Evolutionary conservation across 1,140 invertebrate species (phyloP), one percentile per base, ranked within the genome.

Genomic region (Steinernema feltiae): DNA sequence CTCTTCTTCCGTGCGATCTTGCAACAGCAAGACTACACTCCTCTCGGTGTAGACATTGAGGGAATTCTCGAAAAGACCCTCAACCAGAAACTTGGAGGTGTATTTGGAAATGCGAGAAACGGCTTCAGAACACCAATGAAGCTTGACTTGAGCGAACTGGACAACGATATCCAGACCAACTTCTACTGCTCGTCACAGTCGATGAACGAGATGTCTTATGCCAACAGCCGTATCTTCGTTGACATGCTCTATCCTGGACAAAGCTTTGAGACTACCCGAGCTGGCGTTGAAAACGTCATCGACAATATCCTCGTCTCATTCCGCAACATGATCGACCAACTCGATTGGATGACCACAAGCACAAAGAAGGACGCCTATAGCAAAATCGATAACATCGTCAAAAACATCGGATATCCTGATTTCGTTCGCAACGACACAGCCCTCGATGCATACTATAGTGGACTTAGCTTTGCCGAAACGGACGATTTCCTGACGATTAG

Each of bases 331-430:
- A 48, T 79, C 29, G 74, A 78, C 32, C 72, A 74, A 24, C 73
- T 79, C 21, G 76, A 77, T 31, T 79, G 78, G 78, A 79, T 79
- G 78, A 41, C 15, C 71, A 29, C 70, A 1, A 70, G 70, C 30
- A 72, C 76, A 2, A 77, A 78, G 73, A 74, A 74, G 30, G 69
- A 41, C 17, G 78, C 78, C n/a, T 77, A 79, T 24, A 69, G 31
- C 17, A 79, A 79, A 73, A 78, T 75, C 48, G 70, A 69, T 12
- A 73, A 72, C 17, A 73, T 79, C 17, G 76, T 78, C 41, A 69
- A 76, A 35, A 79, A 79, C 73, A 75, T 79, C 53, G 78, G 76
- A 24, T 79, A 72, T 77, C 78, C 78, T 27, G 78, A 79, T 46
- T 79, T 53, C 48, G 73, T 79, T 21, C 24, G 17, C 15, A 79